Conservation (phyloP, 2,113 vertebrate genomes). For the Piaya cayana region DNA sequence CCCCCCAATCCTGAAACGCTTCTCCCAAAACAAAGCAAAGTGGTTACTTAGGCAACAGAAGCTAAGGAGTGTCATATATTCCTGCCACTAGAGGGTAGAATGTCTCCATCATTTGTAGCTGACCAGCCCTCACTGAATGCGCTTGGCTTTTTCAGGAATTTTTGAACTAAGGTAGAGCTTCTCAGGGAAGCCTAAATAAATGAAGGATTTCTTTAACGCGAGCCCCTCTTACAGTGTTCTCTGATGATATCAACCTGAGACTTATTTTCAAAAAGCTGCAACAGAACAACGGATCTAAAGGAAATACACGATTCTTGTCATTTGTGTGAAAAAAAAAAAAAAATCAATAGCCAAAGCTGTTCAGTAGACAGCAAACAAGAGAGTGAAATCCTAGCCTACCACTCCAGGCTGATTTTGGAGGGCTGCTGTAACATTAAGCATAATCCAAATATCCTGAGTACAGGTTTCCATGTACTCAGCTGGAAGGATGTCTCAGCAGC, state of each 20-base stretch:
- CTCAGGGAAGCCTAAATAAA: background rate
- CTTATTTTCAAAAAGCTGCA: background rate
- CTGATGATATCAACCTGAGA: background rate
- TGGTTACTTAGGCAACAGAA: background rate
- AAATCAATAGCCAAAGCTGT: background rate
- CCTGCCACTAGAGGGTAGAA: slow-evolving; percentile 54
- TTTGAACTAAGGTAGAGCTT: background rate
- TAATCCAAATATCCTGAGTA: background rate
- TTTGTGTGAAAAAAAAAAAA: background rate
- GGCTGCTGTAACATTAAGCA: background rate
- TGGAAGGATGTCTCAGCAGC: background rate
- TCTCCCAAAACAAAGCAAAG: background rate
- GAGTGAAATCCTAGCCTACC: background rate
- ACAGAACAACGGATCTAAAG: background rate
- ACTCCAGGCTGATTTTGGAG: background rate
- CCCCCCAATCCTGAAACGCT: background rate
- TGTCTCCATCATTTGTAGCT: background rate
- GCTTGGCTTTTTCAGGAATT: background rate
- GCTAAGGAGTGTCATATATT: background rate
- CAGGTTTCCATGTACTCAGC: background rate
- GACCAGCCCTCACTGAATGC: background rate
- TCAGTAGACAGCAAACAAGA: background rate
- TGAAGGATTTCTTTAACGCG: background rate
- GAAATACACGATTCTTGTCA: background rate
- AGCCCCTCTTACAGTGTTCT: background rate